Percentiles rank a stretch among this genome's conserved stretches.
Conservation (phyloP, 1,140 invertebrate species). For the Anadara kagoshimensis region DNA sequence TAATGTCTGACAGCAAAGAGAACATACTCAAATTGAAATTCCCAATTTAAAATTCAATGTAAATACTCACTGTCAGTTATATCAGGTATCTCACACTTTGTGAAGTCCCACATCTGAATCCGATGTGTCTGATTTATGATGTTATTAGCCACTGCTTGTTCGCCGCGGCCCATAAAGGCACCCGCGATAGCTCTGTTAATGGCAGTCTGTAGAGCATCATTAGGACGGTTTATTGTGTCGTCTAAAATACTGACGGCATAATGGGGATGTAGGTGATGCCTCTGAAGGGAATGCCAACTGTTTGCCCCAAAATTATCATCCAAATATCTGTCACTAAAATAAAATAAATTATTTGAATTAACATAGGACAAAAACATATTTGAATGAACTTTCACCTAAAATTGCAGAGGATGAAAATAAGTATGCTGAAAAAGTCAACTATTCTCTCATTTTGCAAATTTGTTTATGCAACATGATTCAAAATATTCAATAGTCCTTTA, state of each 20-base stretch:
- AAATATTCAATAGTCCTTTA: too few relatives aligned
- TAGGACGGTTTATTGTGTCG: slow-evolving; percentile 60
- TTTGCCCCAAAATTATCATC: not conserved
- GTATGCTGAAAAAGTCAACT: too few relatives aligned
- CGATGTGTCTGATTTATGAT: slow-evolving; percentile 78
- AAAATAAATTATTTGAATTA: too few relatives aligned
- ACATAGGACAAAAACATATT: too few relatives aligned
- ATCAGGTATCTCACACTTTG: slow-evolving; percentile 81
- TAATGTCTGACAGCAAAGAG: too few relatives aligned
- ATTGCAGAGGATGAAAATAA: too few relatives aligned
- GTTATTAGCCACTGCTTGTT: slow-evolving; percentile 68
- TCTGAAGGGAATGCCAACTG: slow-evolving; percentile 59
- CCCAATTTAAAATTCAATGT: not conserved
- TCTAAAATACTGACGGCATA: slow-evolving; percentile 67
- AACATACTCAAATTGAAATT: too few relatives aligned
- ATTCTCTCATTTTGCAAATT: too few relatives aligned
- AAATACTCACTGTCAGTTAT: slow-evolving; percentile 81
- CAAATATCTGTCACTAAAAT: too few relatives aligned
- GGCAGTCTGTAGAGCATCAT: slow-evolving; percentile 62
- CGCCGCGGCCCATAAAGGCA: slow-evolving; percentile 68
- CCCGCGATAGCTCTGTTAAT: slow-evolving; percentile 71
- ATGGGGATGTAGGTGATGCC: slow-evolving; percentile 66
- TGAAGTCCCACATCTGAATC: slow-evolving; percentile 90
- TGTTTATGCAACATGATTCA: too few relatives aligned
- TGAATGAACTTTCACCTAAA: too few relatives aligned